Evolutionary conservation across 1,140 invertebrate genomes (phyloP).

Genomic region (Tachypleus tridentatus): DNA sequence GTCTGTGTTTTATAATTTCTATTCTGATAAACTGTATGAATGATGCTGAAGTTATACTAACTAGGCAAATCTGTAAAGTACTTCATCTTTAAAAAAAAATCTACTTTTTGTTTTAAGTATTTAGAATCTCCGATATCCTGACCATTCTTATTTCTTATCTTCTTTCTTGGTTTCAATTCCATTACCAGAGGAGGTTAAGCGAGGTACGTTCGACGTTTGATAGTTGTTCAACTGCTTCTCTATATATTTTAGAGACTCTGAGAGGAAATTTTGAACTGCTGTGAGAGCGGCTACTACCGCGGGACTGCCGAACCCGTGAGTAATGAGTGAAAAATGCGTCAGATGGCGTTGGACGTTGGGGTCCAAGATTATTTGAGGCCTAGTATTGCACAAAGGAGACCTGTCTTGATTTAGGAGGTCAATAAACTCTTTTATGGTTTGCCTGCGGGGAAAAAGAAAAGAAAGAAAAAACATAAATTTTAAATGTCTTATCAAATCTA

Average conservation of each 20-base stretch:
- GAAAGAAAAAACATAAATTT: too few species aligned
- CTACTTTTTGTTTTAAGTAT: too few species aligned
- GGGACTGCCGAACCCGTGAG: slow-evolving; percentile 96
- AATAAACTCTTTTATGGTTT: slow-evolving; percentile 96
- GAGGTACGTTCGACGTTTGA: slow-evolving; percentile 8
- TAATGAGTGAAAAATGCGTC: slow-evolving; percentile 95
- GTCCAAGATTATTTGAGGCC: slow-evolving; percentile 85
- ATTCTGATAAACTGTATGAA: too few species aligned
- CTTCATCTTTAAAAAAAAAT: too few species aligned
- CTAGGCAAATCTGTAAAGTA: too few species aligned
- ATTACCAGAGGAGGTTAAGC: slow-evolving; percentile 1
- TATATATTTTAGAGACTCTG: slow-evolving; percentile 90
- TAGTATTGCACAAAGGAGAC: slow-evolving; percentile 89
- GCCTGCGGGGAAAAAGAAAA: slow-evolving; percentile 38
- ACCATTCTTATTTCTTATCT: slow-evolving; percentile 14
- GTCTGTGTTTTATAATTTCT: too few species aligned
- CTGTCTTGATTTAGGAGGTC: slow-evolving; percentile 94
- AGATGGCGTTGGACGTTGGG: slow-evolving; percentile 91
- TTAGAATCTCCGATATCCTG: too few species aligned
- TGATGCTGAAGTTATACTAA: too few species aligned
- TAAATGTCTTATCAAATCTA: too few species aligned
- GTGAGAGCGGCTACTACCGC: slow-evolving; percentile 95
- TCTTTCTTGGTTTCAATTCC: slow-evolving; percentile 17
- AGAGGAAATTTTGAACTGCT: slow-evolving; percentile 91
- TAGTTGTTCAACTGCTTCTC: slow-evolving; percentile 52